Evolutionary conservation across 2,113 vertebrate genomes (phyloP), one percentile per base, ranked within the genome.

Genomic region (Leiothrix lutea): DNA sequence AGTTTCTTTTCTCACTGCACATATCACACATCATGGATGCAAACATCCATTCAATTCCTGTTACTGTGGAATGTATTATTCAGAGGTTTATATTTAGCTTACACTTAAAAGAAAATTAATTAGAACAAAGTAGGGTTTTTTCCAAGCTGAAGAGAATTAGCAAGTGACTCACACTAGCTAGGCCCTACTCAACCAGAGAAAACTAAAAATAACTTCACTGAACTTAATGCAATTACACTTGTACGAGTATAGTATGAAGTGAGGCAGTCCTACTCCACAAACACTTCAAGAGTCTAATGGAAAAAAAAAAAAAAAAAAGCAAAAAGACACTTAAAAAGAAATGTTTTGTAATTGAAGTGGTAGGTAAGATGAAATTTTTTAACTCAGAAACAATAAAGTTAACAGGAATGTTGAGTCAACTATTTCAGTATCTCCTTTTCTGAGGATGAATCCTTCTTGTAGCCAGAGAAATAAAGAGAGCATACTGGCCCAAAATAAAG

Each of bases 21-120:
- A 13, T 0, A 0, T 60, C 4, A 0, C 8, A 13, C 0, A 0
- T 60, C 4, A 0, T n/a, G n/a, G n/a, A n/a, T n/a, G n/a, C n/a
- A n/a, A n/a, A n/a, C n/a, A n/a, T 80, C 23, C 64, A 58, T 75
- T 92, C 48, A 57, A 11, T 47, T 79, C 40, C 66, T 16, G 7
- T 28, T 95, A 50, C 56, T 77, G 29, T 51, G 70, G 66, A 88
- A 90, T 13, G 6, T 35, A 57, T 91, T 87, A 82, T 57, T 91
- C 78, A 84, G 6, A 67, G 16, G 23, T 26, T 82, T 81, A 62
- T 40, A 84, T 74, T 93, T 72, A 92, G 70, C n/a, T 92, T 85
- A 57, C 33, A 31, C 42, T 28, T 44, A 80, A 93, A 75, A 75
- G 45, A 81, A 57, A 57, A 23, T 3, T 50, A 72, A 74, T 62